Percentiles rank a stretch among this genome's conserved stretches.
Evolutionary conservation across 2,888 invertebrate genomes (phyloP).

Genomic region (Graphium colonna): DNA sequence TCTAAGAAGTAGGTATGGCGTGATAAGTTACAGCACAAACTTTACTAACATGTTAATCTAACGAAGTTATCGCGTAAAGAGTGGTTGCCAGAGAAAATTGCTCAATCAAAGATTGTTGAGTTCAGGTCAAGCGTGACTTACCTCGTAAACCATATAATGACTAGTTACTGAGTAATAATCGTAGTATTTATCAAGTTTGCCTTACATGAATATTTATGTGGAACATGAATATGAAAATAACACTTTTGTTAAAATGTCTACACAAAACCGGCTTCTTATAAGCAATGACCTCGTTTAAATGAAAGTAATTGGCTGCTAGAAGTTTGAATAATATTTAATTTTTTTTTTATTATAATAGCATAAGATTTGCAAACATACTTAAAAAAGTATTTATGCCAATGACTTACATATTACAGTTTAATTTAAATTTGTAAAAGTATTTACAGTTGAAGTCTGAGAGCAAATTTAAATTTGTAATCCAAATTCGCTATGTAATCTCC

Average conservation of each 20-base stretch:
- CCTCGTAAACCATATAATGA: conserved; percentile 38
- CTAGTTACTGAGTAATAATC: conserved; percentile 33
- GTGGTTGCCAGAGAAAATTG: conserved; percentile 41
- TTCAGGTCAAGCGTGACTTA: conserved; percentile 40
- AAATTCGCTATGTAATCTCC: too few relatives aligned
- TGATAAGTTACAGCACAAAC: conserved; percentile 32
- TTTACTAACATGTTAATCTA: conserved; percentile 40
- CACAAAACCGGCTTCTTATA: not conserved
- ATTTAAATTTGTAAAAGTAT: too few relatives aligned
- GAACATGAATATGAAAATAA: conserved; percentile 17
- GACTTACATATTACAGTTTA: too few relatives aligned
- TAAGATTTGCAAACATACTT: too few relatives aligned
- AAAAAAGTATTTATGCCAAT: too few relatives aligned
- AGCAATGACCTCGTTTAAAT: not conserved
- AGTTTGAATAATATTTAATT: too few relatives aligned
- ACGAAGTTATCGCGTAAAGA: too few relatives aligned
- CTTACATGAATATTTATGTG: conserved; percentile 32
- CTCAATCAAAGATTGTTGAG: conserved; percentile 36
- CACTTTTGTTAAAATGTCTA: conserved; percentile 9
- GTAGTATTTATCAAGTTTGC: conserved; percentile 36
- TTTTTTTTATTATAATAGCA: too few relatives aligned
- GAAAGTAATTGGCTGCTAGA: too few relatives aligned
- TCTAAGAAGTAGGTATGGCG: conserved; percentile 28
- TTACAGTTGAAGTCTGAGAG: too few relatives aligned
- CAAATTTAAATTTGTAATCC: too few relatives aligned